Conservation (phyloP, 2,888 invertebrate genomes). For the Acanthosoma haemorrhoidale region DNA sequence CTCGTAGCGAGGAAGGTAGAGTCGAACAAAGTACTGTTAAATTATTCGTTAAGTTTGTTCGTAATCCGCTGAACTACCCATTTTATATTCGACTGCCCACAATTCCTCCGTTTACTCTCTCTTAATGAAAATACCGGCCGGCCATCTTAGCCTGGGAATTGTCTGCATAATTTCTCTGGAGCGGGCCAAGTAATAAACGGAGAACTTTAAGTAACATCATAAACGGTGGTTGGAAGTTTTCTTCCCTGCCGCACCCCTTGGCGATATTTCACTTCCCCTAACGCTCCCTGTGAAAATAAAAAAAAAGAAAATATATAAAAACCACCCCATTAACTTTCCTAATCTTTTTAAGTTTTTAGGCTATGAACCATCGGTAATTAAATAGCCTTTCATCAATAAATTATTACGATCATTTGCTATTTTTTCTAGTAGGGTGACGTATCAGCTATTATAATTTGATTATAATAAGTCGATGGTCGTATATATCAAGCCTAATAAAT, state of each 20-base stretch:
- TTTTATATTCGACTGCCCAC: not conserved
- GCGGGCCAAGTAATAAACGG: not conserved
- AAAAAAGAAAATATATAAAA: not conserved
- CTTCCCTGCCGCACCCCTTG: not conserved
- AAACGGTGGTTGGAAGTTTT: not conserved
- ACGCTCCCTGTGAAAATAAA: not conserved
- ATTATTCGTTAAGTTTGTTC: not conserved
- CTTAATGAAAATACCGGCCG: not conserved
- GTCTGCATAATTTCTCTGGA: constrained; percentile 6
- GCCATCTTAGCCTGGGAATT: not conserved
- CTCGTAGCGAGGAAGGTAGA: too few species aligned
- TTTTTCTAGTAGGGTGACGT: too few species aligned
- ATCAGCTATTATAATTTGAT: too few species aligned
- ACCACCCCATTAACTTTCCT: not conserved
- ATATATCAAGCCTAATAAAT: too few species aligned
- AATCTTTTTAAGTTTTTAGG: too few species aligned
- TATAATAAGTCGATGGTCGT: too few species aligned
- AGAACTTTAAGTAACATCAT: constrained; percentile 14
- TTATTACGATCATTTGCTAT: too few species aligned
- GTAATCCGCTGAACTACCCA: not conserved
- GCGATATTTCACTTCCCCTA: not conserved
- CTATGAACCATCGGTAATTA: too few species aligned
- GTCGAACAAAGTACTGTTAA: too few species aligned
- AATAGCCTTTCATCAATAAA: too few species aligned
- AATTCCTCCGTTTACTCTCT: not conserved